These are phyloP conservation scores for Sialia sialis DNA, from an alignment of 2,113 vertebrate genomes.

Conservation along the genomic window DNA sequence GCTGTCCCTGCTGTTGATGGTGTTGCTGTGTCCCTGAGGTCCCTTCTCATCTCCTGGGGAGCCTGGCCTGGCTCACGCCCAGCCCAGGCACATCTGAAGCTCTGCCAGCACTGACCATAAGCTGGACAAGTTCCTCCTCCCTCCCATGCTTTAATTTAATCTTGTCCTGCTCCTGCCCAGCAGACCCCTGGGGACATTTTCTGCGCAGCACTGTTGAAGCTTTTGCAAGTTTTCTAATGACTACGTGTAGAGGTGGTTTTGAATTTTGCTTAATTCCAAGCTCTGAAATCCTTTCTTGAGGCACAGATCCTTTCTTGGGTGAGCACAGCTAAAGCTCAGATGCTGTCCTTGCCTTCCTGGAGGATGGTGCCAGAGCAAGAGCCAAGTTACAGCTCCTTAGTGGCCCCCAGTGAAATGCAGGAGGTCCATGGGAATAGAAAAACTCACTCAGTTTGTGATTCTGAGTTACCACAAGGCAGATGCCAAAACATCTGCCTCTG, in stretches of 20 bases:
- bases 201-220: rapidly evolving
- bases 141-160: not conserved
- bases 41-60: not conserved
- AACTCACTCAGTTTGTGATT: not conserved
- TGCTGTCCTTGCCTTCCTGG: not conserved
- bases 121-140: not conserved
- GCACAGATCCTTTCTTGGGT: rapidly evolving
- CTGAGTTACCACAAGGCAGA: not conserved
- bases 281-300: not conserved
- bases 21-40: not conserved
- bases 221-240: not conserved
- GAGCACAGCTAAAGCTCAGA: rapidly evolving
- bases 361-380: not conserved
- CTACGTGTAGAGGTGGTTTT: not conserved
- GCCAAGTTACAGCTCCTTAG: not conserved
- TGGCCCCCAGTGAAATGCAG: not conserved
- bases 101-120: not conserved
- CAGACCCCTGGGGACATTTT: rapidly evolving
- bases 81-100: not conserved
- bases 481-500: not conserved
- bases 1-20: not conserved
- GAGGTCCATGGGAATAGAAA: not conserved
- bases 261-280: not conserved
- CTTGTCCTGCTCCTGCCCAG: not conserved
- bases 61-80: not conserved